Evolutionary conservation across 2,113 vertebrate genomes (phyloP).

Genomic region (Hoplias malabaricus): DNA sequence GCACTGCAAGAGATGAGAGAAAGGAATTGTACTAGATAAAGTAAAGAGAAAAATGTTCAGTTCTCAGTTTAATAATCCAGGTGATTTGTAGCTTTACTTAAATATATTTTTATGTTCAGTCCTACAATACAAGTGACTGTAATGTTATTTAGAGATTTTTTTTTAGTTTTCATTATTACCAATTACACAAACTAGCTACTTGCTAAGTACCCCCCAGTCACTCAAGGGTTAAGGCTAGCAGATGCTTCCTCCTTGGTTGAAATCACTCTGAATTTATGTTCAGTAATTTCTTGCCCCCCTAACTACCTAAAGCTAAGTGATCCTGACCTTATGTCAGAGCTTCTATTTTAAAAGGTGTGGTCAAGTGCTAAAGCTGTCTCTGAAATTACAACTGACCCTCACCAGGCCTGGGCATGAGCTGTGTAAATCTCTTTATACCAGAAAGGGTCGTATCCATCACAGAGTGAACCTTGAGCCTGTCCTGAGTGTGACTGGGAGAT

Average conservation of each 20-base stretch:
- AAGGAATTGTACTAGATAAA: background rate
- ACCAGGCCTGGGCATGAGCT: slow-evolving; percentile 49
- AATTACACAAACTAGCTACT: no score
- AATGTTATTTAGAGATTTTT: no score
- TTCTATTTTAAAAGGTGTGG: slow-evolving; percentile 50
- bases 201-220: no score
- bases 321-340: background rate
- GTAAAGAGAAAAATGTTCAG: background rate
- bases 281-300: background rate
- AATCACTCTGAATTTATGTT: background rate
- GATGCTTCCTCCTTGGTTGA: no score
- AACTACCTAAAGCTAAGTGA: background rate
- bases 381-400: slow-evolving; percentile 52
- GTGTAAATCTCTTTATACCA: slow-evolving; percentile 56
- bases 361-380: slow-evolving; percentile 60
- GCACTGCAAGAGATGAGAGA: background rate
- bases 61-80: background rate
- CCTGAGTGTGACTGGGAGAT: slow-evolving; percentile 6
- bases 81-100: background rate
- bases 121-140: no score
- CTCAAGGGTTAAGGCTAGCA: no score
- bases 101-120: no score
- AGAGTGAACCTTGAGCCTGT: slow-evolving; percentile 25
- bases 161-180: no score
- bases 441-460: slow-evolving; percentile 48